Base-by-base conservation (phyloP, 1,140 invertebrate genomes). In the Hylaeus volcanicus region DNA sequence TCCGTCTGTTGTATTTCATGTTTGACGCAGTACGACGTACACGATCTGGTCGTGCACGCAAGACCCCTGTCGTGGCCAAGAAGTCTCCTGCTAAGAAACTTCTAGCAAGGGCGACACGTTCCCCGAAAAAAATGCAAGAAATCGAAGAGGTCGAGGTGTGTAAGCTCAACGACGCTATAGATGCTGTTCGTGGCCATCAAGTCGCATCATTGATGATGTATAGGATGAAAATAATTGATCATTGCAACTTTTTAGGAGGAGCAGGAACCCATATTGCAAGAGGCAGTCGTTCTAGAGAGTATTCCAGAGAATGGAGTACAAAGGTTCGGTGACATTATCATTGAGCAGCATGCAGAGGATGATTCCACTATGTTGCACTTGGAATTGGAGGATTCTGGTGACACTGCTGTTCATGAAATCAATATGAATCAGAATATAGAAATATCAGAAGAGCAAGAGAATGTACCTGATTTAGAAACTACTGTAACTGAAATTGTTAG, bases 401-500 rank as follows among this genome's bases (percentile, higher is more conserved):
- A 89, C 5, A 61, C 82, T 0, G 51, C 58, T 74, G 53, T 85
- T 55, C 70, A 86, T 41, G 82, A 83, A 65, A 70, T 83, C 0
- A 77, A 41, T 37, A 80, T 83, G 26, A 58, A 70, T 75, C 84
- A 88, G n/a, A 79, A 3, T n/a, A 79, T 82, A 45, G 72, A 89
- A 48, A 78, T 83, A 3, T 79, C 79, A 43, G 82, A 84, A 58
- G 82, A 86, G 37, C 69, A 73, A 64, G 81, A 90, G 66, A 83
- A 55, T 71, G 88, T 92, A 48, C 90, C 90, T 60, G 91, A 92
- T 77, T 75, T 92, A 61, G 91, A 92, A 69, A 85, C 88, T n/a
- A 84, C 91, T 37, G 87, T 86, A 15, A 88, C 89, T n/a, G 88
- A 89, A 48, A 82, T 87, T 73, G 90, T 91, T 68, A 87, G 60